phyloP scores from a whole-genome alignment of 2,888 invertebrate species.

The Trachelus tabidus region DNA sequence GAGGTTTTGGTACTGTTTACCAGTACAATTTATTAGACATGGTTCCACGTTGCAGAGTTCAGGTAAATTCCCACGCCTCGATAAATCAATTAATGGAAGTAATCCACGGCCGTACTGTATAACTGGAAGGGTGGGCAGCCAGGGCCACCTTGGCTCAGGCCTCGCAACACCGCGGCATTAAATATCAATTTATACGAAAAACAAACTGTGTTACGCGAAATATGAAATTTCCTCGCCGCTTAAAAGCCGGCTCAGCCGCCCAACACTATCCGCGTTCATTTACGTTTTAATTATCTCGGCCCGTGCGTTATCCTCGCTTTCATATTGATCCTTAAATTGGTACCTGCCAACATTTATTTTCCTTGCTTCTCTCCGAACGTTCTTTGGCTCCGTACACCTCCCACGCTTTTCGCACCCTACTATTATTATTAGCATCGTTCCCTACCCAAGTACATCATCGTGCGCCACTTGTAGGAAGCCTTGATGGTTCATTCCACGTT shows the following conservation, averaged over 20 bases:
- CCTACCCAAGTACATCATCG: neutral
- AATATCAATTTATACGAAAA: neutral
- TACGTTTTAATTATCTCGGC: slow-evolving; percentile 3
- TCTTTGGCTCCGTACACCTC: neutral
- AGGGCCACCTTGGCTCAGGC: neutral
- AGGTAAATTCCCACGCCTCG: neutral
- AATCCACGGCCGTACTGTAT: neutral
- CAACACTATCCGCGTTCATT: neutral
- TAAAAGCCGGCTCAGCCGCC: neutral
- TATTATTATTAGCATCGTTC: neutral
- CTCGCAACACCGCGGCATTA: neutral
- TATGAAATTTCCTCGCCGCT: neutral
- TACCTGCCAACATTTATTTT: neutral
- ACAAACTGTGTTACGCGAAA: neutral
- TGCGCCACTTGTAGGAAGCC: no score
- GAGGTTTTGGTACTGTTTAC: neutral
- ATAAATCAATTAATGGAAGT: slow-evolving; percentile 4
- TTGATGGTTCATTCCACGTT: neutral
- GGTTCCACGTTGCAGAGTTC: neutral
- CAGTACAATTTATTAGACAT: neutral
- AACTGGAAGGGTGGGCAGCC: neutral
- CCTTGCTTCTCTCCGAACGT: neutral
- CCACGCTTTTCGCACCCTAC: neutral
- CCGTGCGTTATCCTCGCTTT: neutral
- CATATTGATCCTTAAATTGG: neutral